Evolutionary conservation across 2,888 invertebrate species (phyloP).

Genomic region (Cephus spinipes): DNA sequence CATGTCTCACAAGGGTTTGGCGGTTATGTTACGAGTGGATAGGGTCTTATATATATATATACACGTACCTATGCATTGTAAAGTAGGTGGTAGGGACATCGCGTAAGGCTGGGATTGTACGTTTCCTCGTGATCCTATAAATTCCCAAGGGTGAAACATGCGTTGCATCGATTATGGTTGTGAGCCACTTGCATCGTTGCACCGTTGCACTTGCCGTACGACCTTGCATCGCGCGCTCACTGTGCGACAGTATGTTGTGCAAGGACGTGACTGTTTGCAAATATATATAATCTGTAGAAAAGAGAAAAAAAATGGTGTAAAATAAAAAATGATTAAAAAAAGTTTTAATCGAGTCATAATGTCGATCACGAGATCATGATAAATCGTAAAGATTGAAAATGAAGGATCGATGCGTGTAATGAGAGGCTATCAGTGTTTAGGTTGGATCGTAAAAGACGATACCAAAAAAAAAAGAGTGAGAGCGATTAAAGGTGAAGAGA

Average conservation of each 20-base stretch:
- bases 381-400: not conserved
- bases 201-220: not conserved
- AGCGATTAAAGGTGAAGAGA: not conserved
- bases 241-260: not conserved
- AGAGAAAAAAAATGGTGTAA: not conserved
- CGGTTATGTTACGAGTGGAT: not conserved
- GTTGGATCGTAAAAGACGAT: not conserved
- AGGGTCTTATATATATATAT: not conserved
- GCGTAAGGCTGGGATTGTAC: not conserved
- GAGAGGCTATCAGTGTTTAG: not conserved
- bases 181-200: not conserved
- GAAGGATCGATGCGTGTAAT: not conserved
- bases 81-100: not conserved
- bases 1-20: not conserved
- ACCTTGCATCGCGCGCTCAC: not conserved
- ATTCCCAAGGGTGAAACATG: not conserved
- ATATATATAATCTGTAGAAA: not conserved
- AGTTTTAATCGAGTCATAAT: not conserved
- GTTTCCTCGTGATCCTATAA: not conserved
- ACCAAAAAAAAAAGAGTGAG: not conserved
- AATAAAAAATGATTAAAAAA: not conserved
- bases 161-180: not conserved
- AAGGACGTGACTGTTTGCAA: not conserved
- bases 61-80: not conserved
- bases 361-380: not conserved